Evolutionary conservation across 2,113 vertebrate genomes (phyloP), one percentile per base, ranked within the genome.

Genomic region (Amazona vittata): DNA sequence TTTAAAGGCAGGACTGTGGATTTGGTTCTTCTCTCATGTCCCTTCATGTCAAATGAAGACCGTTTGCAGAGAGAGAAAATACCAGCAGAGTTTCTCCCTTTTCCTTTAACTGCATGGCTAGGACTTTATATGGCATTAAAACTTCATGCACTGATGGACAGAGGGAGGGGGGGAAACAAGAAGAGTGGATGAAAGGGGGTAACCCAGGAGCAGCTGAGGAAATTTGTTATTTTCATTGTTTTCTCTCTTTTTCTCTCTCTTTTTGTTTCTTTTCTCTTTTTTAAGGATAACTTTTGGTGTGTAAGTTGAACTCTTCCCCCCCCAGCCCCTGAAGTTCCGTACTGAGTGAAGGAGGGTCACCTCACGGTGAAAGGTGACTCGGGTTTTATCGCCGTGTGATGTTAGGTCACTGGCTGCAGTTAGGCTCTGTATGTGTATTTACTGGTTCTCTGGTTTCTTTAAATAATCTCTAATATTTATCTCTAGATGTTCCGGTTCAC

Each of bases 401-500:
- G 97, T 89, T 96, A 93, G 92, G 96, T 97, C 97, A 96, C 94
- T 90, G 97, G 97, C 97, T 96, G 96, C 97, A 93, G 95, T 94
- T 70, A 94, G 90, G 95, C 94, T 97, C 97, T 98, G 98, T 97
- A 90, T 95, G 94, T 94, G 97, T 97, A 95, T 94, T 93, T 97
- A 93, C 94, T 95, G 96, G 89, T 97, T 82, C 96, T 97, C 94
- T 93, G 46, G 94, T 95, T 98, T 97, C 97, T 95, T 98, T 98
- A 98, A 98, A 98, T 98, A 98, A 96, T 96, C 95, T 97, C 94
- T 97, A 94, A 96, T 95, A 95, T 96, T 97, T 96, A 67, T 96
- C 94, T 98, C 98, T 99, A 99, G 98, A 99, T 99, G 98, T 99
- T 99, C 98, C 99, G 98, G 97, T 98, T 99, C 97, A 99, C 99